Evolutionary conservation across 2,113 vertebrate species (phyloP), one percentile per base, ranked within the genome.

Genomic region (Pycnonotus jocosus): DNA sequence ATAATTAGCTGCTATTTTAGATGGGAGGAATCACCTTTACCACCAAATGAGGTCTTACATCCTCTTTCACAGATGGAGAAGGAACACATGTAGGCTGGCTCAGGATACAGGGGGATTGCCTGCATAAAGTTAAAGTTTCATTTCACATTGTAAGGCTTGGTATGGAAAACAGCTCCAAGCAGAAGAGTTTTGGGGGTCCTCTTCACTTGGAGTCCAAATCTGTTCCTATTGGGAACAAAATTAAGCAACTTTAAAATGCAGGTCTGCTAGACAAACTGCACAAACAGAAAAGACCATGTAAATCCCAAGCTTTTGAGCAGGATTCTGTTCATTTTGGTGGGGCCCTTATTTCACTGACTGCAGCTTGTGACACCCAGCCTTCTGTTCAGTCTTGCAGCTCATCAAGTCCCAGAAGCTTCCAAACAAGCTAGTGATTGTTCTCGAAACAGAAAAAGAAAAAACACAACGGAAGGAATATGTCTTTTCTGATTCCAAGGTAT

Each of bases 381-480:
- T 88, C 40, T 69, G 8, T 73, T 94, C 68, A 99, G 99, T 99
- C 90, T 95, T 99, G 76, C 99, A 99, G 98, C 97, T 99, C 95
- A 99, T 99, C 95, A 99, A 99, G 95, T 99, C 99, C 33, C 99
- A 99, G 98, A 99, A 99, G 90, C 97, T 99, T 86, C 98, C 98
- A 12, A 98, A 98, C 93, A 99, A 99, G 92, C 88, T 99, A 76
- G 98, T 98, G 76, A 98, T 99, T n/a, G 88, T 98, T 86, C 95
- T 99, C 90, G 99, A 99, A 94, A 99, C 99, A 0, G 99, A 99
- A 95, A 99, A 99, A 96, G 99, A 99, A 96, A 99, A 99, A 97
- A 98, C 98, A 4, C 91, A 98, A 72, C 94, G 98, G 33, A 99
- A 99, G 91, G 99, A 99, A 82, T 99, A 99, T 71, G 97, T 98